phyloP scores from a whole-genome alignment of 2,888 invertebrate species.

The Tinea trinotella region DNA sequence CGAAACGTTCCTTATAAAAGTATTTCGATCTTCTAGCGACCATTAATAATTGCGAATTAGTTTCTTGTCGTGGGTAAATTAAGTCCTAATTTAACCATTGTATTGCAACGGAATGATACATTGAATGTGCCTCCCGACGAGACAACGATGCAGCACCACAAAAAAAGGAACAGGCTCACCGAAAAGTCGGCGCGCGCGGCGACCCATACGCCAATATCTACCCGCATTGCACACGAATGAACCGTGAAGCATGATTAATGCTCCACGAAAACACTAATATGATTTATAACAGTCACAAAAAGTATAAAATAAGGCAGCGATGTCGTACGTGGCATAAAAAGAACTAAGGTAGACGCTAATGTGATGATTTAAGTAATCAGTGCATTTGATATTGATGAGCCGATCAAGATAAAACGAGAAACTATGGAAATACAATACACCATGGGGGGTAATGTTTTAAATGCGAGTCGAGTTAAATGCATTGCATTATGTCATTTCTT shows the following conservation, averaged over 20 bases:
- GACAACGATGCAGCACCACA: conserved; percentile 15
- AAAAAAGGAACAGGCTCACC: conserved; percentile 19
- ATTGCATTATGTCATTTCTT: conserved; percentile 44
- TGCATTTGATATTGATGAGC: conserved; percentile 23
- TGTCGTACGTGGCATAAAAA: conserved; percentile 24
- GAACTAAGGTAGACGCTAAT: conserved; percentile 7
- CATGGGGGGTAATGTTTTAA: conserved; percentile 62
- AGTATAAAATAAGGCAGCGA: not conserved
- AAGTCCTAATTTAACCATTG: conserved; percentile 32
- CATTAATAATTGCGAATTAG: conserved; percentile 10
- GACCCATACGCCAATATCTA: not conserved
- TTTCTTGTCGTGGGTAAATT: conserved; percentile 27
- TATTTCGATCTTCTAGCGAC: not conserved
- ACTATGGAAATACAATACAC: conserved; percentile 43
- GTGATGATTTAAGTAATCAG: conserved; percentile 15
- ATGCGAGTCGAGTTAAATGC: conserved; percentile 31
- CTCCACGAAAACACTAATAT: conserved; percentile 37
- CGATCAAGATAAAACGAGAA: conserved; percentile 57
- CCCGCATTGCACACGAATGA: conserved; percentile 20
- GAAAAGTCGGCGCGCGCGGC: not conserved
- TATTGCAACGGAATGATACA: conserved; percentile 13
- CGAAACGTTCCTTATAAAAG: not conserved
- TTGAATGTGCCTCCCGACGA: conserved; percentile 11
- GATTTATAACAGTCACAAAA: conserved; percentile 38
- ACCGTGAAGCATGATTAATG: conserved; percentile 47